Evolutionary conservation across 92 coral and sea anemone genomes (phyloP), one percentile per base, ranked within the genome.

Genomic region (Epizoanthus rinbou): DNA sequence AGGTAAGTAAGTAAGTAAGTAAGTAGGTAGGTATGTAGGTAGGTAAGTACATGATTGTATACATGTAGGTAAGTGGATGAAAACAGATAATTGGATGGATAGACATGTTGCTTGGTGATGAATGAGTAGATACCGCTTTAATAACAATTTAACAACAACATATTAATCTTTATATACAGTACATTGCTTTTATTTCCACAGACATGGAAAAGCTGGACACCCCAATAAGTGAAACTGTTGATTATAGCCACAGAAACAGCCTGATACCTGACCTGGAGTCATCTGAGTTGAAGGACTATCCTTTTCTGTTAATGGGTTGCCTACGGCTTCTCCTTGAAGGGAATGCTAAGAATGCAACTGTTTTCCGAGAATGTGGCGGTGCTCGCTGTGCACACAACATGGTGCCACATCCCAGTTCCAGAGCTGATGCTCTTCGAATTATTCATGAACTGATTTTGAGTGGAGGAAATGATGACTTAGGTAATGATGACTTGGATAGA

Each of bases 391-490:
- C 88, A 3, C 98, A 95, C n/a, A 90, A 93, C 71, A 93, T 95
- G 87, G 93, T 95, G 9, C 95, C 89, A 2, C 89, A 85, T 57
- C 86, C 95, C 18, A 91, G 86, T n/a, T 89, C 95, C 16, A 80
- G 98, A 58, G 89, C 90, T 33, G 98, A 95, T 57, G 95, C 98
- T 6, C 83, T 95, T 78, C 94, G 89, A 81, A 95, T 95, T 8
- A 86, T 95, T 52, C 93, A 92, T 37, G 98, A 95, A 33, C 84
- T 95, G 84, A 91, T 95, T 65, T 85, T 95, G 57, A 91, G 88
- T 89, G 98, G 98, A 8, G 98, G 95, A 45, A 91, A 86, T 76
- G 98, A 95, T 79, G 98, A 95, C 35, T 82, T 95, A 25, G 98
- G 98, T 95, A 56, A 67, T 92, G 82, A 14, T 92, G 43, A 37